A percentile compares a stretch with the other conserved stretches of the same genome.
Evolutionary conservation across 2,888 invertebrate species (phyloP).

Genomic region (Octodonta nipae): DNA sequence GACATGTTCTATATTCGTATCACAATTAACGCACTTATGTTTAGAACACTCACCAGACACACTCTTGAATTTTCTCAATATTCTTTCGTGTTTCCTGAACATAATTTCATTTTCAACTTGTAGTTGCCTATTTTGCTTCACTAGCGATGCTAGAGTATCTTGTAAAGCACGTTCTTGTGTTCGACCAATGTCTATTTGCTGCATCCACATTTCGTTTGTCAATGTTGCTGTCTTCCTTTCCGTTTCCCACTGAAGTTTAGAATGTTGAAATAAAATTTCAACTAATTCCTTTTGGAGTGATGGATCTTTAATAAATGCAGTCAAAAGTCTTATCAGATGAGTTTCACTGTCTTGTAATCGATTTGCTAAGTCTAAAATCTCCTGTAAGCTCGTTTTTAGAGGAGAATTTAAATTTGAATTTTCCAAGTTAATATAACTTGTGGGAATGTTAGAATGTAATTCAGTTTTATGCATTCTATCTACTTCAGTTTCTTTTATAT

Average conservation of each 20-base stretch:
- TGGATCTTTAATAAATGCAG: conserved; percentile 22
- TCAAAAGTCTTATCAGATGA: conserved; percentile 20
- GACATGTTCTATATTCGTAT: conserved; percentile 17
- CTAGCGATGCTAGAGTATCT: conserved; percentile 21
- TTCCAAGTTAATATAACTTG: conserved; percentile 6
- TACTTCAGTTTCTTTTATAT: too few relatives aligned
- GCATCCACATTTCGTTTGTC: conserved; percentile 27
- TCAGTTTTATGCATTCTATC: not conserved
- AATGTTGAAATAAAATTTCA: conserved; percentile 19
- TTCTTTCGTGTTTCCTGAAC: conserved; percentile 24
- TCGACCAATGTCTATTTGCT: conserved; percentile 24
- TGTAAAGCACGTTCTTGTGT: conserved; percentile 22
- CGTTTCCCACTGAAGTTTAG: conserved; percentile 23
- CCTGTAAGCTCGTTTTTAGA: conserved; percentile 12
- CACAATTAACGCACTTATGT: conserved; percentile 9
- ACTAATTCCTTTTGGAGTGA: conserved; percentile 24
- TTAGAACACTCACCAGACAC: conserved; percentile 9
- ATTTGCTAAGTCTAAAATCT: conserved; percentile 16
- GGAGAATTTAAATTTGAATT: conserved; percentile 9
- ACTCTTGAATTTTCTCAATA: conserved; percentile 13
- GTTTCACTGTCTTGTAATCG: conserved; percentile 21
- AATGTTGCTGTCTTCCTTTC: conserved; percentile 23
- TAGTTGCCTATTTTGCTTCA: conserved; percentile 27
- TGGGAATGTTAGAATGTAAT: not conserved
- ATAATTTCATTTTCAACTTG: conserved; percentile 26